phyloP scores from a whole-genome alignment of 1,140 invertebrate species.

The Calephelis virginiensis region DNA sequence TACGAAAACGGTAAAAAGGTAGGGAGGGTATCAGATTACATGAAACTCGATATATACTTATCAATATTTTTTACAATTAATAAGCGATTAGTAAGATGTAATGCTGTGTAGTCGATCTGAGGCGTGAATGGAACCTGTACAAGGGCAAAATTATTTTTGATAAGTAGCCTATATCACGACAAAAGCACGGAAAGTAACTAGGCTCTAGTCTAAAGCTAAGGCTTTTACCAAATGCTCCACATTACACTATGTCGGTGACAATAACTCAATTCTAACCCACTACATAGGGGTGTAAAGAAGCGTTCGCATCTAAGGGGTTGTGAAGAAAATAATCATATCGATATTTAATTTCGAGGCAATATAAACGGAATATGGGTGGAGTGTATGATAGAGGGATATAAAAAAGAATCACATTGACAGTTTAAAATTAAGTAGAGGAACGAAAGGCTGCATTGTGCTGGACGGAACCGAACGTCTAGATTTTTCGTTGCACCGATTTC shows the following conservation, averaged over 20 bases:
- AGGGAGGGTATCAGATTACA: too few relatives aligned
- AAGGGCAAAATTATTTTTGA: too few relatives aligned
- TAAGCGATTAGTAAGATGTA: too few relatives aligned
- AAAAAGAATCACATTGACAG: background rate
- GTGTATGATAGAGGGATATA: background rate
- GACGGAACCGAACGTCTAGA: too few relatives aligned
- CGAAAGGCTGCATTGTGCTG: too few relatives aligned
- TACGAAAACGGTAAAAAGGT: too few relatives aligned
- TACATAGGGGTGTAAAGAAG: slow-evolving; percentile 3
- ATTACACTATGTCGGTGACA: slow-evolving; percentile 12
- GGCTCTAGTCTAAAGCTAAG: background rate
- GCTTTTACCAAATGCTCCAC: slow-evolving; percentile 28
- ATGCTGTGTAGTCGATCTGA: too few relatives aligned
- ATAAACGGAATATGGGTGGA: too few relatives aligned
- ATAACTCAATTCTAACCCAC: slow-evolving; percentile 27
- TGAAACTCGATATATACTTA: too few relatives aligned
- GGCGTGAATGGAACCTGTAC: too few relatives aligned
- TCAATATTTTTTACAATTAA: too few relatives aligned
- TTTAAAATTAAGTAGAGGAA: background rate
- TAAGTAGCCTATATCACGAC: background rate
- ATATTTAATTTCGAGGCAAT: background rate
- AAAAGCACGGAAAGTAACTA: background rate
- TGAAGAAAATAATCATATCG: background rate
- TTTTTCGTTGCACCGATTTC: too few relatives aligned
- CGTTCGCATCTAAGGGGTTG: background rate